Percentiles rank a stretch among this genome's conserved stretches.
These are phyloP conservation scores for Hydrozoanthus gracilis DNA, from an alignment of 92 coral and sea anemone genomes.

Conservation along the genomic window DNA sequence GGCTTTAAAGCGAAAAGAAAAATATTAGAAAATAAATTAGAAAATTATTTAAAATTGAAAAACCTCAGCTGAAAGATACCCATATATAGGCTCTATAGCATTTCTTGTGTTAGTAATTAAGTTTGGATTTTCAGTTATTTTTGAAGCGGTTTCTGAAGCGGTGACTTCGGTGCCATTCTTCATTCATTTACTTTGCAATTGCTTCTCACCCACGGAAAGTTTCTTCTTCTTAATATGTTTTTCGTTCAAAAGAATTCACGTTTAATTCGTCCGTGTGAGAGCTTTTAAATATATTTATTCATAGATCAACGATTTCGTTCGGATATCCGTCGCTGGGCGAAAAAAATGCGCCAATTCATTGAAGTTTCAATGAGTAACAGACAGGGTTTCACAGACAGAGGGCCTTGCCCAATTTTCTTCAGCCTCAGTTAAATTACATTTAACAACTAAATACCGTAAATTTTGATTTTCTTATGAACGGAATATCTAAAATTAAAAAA, in stretches of 20 bases:
- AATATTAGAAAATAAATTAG: neutral
- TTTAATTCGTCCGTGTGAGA: neutral
- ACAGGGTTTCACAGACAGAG: too few relatives aligned
- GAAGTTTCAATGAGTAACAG: neutral
- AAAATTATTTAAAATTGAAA: neutral
- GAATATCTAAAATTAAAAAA: neutral
- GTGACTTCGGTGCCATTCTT: neutral
- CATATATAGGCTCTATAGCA: neutral
- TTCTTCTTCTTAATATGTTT: neutral
- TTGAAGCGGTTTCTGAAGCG: neutral
- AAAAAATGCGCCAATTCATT: too few relatives aligned
- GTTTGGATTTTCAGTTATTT: neutral
- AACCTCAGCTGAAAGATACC: neutral
- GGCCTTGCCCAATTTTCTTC: neutral
- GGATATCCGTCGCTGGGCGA: neutral
- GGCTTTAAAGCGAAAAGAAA: neutral
- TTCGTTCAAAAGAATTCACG: neutral
- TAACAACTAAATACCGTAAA: neutral
- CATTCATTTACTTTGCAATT: neutral
- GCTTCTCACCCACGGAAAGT: neutral
- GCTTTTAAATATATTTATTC: neutral
- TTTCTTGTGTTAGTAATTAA: neutral
- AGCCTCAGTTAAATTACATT: neutral
- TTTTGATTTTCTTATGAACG: neutral
- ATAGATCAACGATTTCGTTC: neutral